These are phyloP conservation scores for Pelodiscus sinensis DNA, from an alignment of 2,113 vertebrate genomes.

Conservation along the genomic window DNA sequence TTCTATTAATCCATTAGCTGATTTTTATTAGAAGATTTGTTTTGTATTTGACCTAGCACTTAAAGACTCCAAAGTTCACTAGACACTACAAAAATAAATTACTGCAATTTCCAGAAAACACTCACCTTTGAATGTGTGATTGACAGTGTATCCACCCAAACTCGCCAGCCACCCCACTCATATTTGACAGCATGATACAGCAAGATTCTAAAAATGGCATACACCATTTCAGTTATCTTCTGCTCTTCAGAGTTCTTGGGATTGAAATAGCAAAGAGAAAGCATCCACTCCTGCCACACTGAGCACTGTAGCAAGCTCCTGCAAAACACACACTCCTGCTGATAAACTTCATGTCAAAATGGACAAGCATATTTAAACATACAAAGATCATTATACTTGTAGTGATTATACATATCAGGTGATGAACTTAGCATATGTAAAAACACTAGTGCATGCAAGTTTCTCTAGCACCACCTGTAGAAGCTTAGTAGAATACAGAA, in stretches of 20 bases:
- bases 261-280: constrained; percentile 94
- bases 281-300: constrained; percentile 99
- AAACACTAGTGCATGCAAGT: neutral
- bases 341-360: neutral
- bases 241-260: constrained; percentile 93
- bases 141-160: constrained; percentile 98
- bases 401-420: neutral
- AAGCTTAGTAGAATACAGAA: neutral
- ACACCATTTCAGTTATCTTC: constrained; percentile 99
- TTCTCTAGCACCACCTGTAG: neutral
- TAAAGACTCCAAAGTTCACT: neutral
- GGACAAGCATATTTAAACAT: neutral
- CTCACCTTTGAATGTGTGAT: constrained; percentile 99
- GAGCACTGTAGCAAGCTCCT: constrained; percentile 99
- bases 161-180: constrained; percentile 99
- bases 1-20: neutral
- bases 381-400: neutral
- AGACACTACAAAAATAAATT: accelerated
- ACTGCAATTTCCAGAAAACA: neutral
- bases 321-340: constrained; percentile 19
- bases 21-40: neutral
- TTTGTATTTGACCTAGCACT: neutral
- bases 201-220: constrained; percentile 96
- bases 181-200: constrained; percentile 98
- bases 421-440: neutral